A percentile compares a stretch with the other conserved stretches of the same genome.
phyloP scores from a whole-genome alignment of 2,888 invertebrate genomes.

The Brachylomia viminalis region DNA sequence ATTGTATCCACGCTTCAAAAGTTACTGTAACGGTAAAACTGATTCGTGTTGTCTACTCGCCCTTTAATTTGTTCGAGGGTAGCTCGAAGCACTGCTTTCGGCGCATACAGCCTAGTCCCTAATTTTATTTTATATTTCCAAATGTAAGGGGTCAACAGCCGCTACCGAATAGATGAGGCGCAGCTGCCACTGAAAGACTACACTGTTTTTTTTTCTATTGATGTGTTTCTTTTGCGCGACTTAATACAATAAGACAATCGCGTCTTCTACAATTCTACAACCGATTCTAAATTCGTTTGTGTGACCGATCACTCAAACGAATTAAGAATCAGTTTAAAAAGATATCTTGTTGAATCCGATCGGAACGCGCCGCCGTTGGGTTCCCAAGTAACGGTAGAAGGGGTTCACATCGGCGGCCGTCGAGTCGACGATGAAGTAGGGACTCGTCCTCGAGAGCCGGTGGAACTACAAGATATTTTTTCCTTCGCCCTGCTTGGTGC shows the following conservation, averaged over 20 bases:
- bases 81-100: neutral
- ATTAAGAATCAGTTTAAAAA: too few species aligned
- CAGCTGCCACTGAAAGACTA: neutral
- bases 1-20: neutral
- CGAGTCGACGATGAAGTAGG: too few species aligned
- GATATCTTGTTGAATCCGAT: too few species aligned
- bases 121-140: neutral
- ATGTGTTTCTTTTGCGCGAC: neutral
- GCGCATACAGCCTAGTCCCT: neutral
- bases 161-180: neutral
- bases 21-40: neutral
- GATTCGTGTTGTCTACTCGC: neutral
- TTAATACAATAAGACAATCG: neutral
- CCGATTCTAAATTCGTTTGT: neutral
- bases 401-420: too few species aligned
- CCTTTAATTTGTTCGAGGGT: neutral
- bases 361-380: too few species aligned
- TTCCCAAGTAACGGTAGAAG: too few species aligned
- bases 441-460: too few species aligned
- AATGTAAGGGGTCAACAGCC: too few species aligned
- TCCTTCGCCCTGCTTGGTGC: neutral
- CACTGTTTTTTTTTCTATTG: too few species aligned
- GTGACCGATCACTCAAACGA: too few species aligned
- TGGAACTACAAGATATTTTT: neutral
- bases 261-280: neutral